Base-by-base conservation (phyloP, 1,140 invertebrate species). In the Achatina immaculata region DNA sequence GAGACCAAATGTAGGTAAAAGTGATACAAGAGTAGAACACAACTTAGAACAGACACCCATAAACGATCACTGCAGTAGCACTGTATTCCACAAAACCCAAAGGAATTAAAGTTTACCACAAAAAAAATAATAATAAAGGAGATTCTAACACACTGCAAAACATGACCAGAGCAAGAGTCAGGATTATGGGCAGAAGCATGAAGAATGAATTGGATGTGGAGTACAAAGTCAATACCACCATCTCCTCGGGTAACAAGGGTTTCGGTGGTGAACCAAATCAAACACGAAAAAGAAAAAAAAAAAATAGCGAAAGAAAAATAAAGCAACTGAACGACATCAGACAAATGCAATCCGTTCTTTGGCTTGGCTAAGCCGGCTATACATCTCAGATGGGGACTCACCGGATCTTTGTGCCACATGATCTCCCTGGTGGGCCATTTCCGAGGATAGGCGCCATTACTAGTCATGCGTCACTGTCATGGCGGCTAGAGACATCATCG, bases 371-470 rank as follows among this genome's bases (percentile, higher is more conserved):
- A 75, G 72, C 72, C 45, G 72, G 72, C 28, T 45, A 55, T 75
- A 75, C 72, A 75, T 75, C 72, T 55, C 48, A 55, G 7, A 55
- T 21, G 21, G 48, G 34, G 51, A 45, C 40, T n/a, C 31, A n/a
- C 51, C 45, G 45, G 72, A 31, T 75, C 51, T 75, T 16, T 24
- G 1, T 31, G 72, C 55, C 72, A 75, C 72, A 45, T 75, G 72
- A 55, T 75, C 72, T 75, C 72, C 72, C 72, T 40, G 1, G 72
- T 75, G 72, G 72, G 55, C 36, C 72, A 75, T 75, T 75, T 45
- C 36, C 2, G 42, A 4, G n/a, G 72, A 75, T 55, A 43, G 72
- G n/a, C 45, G 72, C 72, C 72, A 75, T 75, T 75, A 75, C 72
- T 21, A 40, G 72, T 43, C 42, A 48, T 51, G 36, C 45, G 72